phyloP scores from a whole-genome alignment of 2,888 invertebrate species.

The Tipula unca region DNA sequence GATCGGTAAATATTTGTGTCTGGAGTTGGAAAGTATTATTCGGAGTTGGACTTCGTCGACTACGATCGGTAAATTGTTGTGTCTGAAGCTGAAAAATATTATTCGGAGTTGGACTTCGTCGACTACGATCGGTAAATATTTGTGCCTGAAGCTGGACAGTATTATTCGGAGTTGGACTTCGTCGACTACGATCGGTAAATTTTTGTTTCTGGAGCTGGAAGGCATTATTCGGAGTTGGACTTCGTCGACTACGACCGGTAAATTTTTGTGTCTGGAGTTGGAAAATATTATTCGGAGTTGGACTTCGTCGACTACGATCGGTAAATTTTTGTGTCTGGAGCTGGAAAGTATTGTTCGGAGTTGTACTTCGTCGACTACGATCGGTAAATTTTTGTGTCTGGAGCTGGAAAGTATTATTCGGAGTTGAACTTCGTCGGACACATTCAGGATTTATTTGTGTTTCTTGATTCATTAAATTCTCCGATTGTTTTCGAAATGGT shows the following conservation, averaged over 20 bases:
- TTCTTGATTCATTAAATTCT: not conserved
- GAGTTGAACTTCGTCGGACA: not conserved
- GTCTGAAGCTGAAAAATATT: not conserved
- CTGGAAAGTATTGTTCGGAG: not conserved
- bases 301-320: not conserved
- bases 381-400: not conserved
- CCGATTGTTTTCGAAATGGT: not conserved
- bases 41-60: not conserved
- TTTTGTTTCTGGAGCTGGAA: not conserved
- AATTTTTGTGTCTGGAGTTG: not conserved
- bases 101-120: not conserved
- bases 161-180: not conserved
- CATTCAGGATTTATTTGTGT: not conserved
- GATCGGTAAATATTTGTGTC: not conserved
- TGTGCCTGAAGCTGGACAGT: not conserved
- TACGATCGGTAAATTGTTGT: not conserved
- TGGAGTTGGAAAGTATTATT: not conserved
- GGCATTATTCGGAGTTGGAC: not conserved
- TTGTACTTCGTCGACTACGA: not conserved
- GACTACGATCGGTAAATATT: not conserved
- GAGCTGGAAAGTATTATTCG: not conserved
- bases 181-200: not conserved
- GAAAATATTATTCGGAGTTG: not conserved
- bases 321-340: not conserved
- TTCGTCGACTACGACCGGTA: not conserved